Percentiles rank a stretch among this genome's conserved stretches.
Conservation (phyloP, 2,888 invertebrate genomes). For the Heliconius ethilla region DNA sequence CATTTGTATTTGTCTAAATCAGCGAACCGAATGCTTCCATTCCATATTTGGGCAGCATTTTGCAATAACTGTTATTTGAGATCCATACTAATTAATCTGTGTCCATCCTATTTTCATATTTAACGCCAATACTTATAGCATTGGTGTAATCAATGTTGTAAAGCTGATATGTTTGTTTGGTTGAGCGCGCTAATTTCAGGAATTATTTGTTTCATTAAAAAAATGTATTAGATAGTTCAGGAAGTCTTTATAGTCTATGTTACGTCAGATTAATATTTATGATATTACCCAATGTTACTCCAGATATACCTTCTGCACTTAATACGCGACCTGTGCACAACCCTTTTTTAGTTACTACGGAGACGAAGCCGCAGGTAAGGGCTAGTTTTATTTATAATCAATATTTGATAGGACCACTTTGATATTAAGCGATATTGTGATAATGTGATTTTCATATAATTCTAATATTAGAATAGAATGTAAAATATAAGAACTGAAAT, state of each 20-base stretch:
- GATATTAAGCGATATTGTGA: neutral
- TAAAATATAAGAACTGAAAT: no score
- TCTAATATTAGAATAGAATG: neutral
- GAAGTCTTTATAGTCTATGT: no score
- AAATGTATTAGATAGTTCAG: neutral
- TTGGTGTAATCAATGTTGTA: neutral
- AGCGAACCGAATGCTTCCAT: constrained; percentile 25
- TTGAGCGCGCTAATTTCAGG: neutral
- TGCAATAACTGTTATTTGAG: constrained; percentile 21
- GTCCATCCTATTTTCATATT: constrained; percentile 11
- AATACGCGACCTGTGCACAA: neutral
- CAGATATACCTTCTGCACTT: neutral
- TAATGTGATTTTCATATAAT: neutral
- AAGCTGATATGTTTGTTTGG: neutral
- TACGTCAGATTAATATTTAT: neutral
- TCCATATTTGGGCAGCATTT: constrained; percentile 23
- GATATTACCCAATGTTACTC: neutral
- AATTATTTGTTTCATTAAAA: neutral
- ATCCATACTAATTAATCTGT: constrained; percentile 20
- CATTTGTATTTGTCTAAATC: constrained; percentile 36
- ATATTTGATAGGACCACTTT: neutral
- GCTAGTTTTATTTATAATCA: constrained; percentile 2
- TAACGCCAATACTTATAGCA: neutral
- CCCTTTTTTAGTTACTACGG: no score
- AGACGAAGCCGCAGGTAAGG: neutral